Base-by-base conservation (phyloP, 2,888 invertebrate genomes). In the Brachylomia viminalis region DNA sequence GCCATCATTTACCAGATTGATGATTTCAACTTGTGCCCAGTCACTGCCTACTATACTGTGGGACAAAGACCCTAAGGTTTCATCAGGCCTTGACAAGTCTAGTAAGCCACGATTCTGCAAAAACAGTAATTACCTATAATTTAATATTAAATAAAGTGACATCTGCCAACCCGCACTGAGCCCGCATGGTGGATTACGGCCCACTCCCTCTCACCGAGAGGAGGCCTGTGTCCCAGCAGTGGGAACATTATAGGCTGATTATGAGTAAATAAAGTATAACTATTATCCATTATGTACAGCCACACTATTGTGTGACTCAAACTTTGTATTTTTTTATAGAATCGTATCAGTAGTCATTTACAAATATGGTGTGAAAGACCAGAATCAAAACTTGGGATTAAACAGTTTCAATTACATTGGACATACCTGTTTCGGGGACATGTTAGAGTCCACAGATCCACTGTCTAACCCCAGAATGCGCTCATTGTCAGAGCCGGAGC, bases 1-100 rank as follows among this genome's bases (percentile, higher is more conserved):
- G 81, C 99, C 99, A 97, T 99, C 99, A 95, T 99, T 99, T 65
- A 99, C 98, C 84, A 99, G 97, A 93, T 99, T 99, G 90, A 99
- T 99, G 79, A 99, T 98, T 97, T 99, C 99, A 89, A 99, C 98
- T 96, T 99, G 99, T 33, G 99, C 99, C 98, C 99, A 99, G 95
- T 99, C 99, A 78, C 99, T 98, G 65, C 97, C 97, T 79, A 98
- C 95, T 81, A 96, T 95, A 84, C 95, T 96, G 79, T 95, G 91
- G 20, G 95, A 95, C 6, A 91, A 91, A 59, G 95, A 95, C 23
- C 93, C 93, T 59, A 96, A 85, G 68, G 96, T 95, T 84, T 96
- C 97, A 91, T 97, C 97, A 92, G 93, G 94, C 91, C 97, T 93
- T 89, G 97, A 97, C 91, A 98, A 95, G 91, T 98, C 98, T 86